Evolutionary conservation across 2,797 vertebrate genomes (phyloP).

Genomic region (Characodon lateralis): DNA sequence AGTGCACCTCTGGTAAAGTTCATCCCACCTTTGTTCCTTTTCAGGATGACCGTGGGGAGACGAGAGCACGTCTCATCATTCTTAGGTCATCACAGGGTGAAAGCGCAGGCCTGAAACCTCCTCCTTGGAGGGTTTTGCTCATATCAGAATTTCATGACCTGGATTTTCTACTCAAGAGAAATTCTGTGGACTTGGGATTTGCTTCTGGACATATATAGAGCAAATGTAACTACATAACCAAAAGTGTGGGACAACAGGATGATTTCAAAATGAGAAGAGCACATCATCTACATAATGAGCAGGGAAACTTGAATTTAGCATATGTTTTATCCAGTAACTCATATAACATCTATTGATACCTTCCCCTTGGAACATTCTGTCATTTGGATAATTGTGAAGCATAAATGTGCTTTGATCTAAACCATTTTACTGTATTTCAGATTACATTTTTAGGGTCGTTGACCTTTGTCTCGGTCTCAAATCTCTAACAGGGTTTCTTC

Average conservation of each 20-base stretch:
- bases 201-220: neutral
- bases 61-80: slow-evolving; percentile 8
- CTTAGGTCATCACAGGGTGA: slow-evolving; percentile 7
- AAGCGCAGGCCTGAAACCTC: neutral
- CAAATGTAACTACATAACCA: neutral
- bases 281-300: neutral
- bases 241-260: neutral
- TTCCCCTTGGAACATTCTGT: too few species aligned
- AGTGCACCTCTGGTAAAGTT: neutral
- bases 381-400: too few species aligned
- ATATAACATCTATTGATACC: too few species aligned
- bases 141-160: neutral
- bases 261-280: neutral
- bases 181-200: neutral
- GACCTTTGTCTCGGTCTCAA: neutral
- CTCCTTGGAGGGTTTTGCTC: neutral
- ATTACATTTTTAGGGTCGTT: neutral
- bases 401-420: too few species aligned
- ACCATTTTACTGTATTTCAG: too few species aligned
- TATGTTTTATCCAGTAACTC: neutral
- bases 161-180: neutral
- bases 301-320: neutral
- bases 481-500: neutral
- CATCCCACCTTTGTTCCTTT: slow-evolving; percentile 5
- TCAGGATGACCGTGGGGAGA: neutral